These are phyloP conservation scores for Butorides virescens DNA, from an alignment of 2,113 vertebrate species.

Conservation along the genomic window DNA sequence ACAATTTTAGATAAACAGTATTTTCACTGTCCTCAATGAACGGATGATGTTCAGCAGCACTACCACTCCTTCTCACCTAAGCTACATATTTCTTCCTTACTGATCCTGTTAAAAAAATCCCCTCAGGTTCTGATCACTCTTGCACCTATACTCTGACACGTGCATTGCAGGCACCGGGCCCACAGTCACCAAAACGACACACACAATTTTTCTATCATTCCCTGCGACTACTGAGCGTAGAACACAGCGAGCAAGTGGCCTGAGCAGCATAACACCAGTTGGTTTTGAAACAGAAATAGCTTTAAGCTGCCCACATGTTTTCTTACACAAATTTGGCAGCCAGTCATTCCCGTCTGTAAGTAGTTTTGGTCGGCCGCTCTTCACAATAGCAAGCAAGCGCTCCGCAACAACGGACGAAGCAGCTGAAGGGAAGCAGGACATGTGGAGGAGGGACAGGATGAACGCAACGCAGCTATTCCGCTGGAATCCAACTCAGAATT, in stretches of 20 bases:
- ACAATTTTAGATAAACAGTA: background rate
- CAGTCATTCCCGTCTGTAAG: background rate
- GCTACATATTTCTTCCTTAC: background rate
- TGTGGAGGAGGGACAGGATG: slow-evolving; percentile 14
- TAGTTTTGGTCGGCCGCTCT: background rate
- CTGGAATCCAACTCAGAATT: background rate
- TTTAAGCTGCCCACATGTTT: slow-evolving; percentile 11
- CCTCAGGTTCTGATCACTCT: background rate
- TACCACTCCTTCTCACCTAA: background rate
- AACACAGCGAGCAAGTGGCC: background rate
- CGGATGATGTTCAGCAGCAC: background rate
- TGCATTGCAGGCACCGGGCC: background rate
- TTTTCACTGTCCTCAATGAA: background rate
- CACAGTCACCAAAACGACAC: background rate
- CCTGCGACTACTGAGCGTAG: background rate
- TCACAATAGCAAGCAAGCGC: background rate
- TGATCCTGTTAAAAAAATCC: background rate
- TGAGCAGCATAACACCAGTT: background rate
- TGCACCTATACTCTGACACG: accelerated
- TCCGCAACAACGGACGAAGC: background rate
- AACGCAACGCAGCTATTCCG: background rate
- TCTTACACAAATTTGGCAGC: slow-evolving; percentile 11
- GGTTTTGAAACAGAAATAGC: slow-evolving; percentile 9
- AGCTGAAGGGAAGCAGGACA: slow-evolving; percentile 2
- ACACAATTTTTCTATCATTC: background rate